phyloP scores from a whole-genome alignment of 2,113 vertebrate species.

The Ailurus styani region DNA sequence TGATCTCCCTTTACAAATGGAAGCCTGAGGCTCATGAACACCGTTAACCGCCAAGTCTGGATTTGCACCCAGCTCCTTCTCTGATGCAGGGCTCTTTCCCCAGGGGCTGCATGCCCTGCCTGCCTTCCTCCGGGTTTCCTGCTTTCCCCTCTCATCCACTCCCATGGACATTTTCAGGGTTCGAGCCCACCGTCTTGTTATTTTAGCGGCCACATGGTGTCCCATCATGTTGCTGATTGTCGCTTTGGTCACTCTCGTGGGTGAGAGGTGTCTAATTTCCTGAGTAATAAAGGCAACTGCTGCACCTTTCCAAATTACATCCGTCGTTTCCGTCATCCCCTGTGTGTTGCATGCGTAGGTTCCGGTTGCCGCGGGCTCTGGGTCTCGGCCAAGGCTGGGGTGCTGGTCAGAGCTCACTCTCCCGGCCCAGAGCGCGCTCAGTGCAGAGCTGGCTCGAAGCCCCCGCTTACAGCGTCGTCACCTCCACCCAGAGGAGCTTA shows the following conservation, averaged over 20 bases:
- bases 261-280: constrained; percentile 17
- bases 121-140: background rate
- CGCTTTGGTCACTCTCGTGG: background rate
- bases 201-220: background rate
- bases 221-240: background rate
- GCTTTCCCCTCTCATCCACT: background rate
- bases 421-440: background rate
- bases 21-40: background rate
- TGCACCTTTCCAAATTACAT: background rate
- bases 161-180: background rate
- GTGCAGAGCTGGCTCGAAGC: background rate
- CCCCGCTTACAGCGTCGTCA: background rate
- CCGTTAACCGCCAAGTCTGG: fast-evolving
- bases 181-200: background rate
- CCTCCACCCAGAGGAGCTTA: background rate
- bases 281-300: background rate
- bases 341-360: background rate
- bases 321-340: background rate
- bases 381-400: fast-evolving
- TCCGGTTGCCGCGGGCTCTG: too few relatives aligned
- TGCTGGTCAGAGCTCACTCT: background rate
- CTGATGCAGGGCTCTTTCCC: background rate
- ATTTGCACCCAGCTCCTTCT: background rate
- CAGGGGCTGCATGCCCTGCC: background rate
- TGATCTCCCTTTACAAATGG: background rate